Conservation (phyloP, 2,888 invertebrate species). For the Chouioia cunea region DNA sequence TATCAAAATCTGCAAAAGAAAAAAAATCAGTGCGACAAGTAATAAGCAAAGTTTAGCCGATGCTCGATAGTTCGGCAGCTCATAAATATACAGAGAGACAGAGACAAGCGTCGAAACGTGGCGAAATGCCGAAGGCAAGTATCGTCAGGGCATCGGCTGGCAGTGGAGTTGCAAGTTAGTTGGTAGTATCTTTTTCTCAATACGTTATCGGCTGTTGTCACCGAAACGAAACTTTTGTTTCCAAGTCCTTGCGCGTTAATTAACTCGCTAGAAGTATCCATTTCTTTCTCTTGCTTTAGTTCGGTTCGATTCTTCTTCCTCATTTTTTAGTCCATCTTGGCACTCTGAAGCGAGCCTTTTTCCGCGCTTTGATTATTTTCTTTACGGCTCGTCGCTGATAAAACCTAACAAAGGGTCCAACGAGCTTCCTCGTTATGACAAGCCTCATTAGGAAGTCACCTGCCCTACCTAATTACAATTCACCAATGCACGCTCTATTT, state of each 20-base stretch:
- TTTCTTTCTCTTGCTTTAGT: no score
- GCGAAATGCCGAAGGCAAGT: not conserved
- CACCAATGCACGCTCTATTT: not conserved
- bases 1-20: no score
- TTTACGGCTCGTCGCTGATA: not conserved
- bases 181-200: not conserved
- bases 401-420: constrained; percentile 1
- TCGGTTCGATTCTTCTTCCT: constrained; percentile 6
- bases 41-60: no score
- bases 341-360: constrained; percentile 4
- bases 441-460: constrained; percentile 15
- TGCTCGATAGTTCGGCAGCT: no score
- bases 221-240: constrained; percentile 12
- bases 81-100: no score
- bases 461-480: constrained; percentile 9
- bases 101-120: no score
- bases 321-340: constrained; percentile 34
- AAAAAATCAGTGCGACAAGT: no score
- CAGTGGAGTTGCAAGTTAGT: constrained; percentile 2
- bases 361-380: constrained; percentile 17
- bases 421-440: constrained; percentile 16
- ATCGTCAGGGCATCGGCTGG: not conserved
- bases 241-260: constrained; percentile 49
- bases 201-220: no score
- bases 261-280: constrained; percentile 45